Evolutionary conservation across 2,888 invertebrate species (phyloP).

Genomic region (Eretmocerus hayati): DNA sequence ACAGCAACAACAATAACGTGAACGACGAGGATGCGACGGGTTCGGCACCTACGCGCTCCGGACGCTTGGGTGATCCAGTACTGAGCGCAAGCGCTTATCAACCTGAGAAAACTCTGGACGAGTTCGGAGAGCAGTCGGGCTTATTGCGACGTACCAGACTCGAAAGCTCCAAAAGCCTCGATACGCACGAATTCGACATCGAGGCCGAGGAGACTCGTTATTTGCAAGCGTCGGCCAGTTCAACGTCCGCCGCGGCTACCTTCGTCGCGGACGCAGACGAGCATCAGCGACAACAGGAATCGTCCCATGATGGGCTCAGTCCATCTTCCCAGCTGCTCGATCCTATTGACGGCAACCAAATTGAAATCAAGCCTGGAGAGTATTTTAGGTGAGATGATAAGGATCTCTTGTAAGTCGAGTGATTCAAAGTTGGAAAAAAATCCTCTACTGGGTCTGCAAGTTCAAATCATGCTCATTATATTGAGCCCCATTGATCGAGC

Average conservation of each 20-base stretch:
- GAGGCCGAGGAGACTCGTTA: constrained; percentile 8
- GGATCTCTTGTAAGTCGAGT: too few species aligned
- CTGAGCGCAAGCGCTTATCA: constrained; percentile 26
- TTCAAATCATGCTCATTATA: too few species aligned
- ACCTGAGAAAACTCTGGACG: constrained; percentile 9
- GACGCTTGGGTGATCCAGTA: constrained; percentile 27
- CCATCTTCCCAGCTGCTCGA: constrained; percentile 39
- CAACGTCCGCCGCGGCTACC: constrained; percentile 14
- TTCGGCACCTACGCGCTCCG: too few species aligned
- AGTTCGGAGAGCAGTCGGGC: background rate
- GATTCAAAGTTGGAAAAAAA: too few species aligned
- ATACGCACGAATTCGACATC: background rate
- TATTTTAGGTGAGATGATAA: constrained; percentile 34
- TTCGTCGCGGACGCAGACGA: constrained; percentile 25
- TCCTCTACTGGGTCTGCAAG: too few species aligned
- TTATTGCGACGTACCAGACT: constrained; percentile 9
- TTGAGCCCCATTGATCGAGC: too few species aligned
- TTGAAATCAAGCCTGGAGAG: constrained; percentile 40
- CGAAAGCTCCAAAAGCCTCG: constrained; percentile 16
- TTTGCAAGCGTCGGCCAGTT: constrained; percentile 25
- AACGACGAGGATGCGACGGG: too few species aligned
- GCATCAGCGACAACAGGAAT: too few species aligned
- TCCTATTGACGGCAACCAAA: constrained; percentile 42
- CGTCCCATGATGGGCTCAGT: too few species aligned
- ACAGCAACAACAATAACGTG: too few species aligned